Conservation (phyloP, 2,113 vertebrate genomes). For the Eonycteris spelaea region DNA sequence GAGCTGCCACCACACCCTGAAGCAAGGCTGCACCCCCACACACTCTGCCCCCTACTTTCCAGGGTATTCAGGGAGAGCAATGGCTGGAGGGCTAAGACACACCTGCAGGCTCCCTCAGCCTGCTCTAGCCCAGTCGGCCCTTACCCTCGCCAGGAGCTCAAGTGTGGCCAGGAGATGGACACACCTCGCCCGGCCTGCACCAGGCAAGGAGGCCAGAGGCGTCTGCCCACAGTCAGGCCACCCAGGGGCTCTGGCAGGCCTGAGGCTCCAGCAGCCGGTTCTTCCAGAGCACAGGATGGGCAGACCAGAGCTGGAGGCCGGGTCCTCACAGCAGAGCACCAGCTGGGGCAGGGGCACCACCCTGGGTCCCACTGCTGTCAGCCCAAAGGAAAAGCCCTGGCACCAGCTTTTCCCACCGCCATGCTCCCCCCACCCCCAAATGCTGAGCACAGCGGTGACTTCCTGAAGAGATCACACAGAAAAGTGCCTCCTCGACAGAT, state of each 20-base stretch:
- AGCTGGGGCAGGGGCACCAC: neutral
- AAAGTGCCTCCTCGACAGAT: conserved; percentile 94
- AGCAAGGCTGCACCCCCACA: no score
- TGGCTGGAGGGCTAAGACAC: neutral
- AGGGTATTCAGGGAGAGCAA: accelerated
- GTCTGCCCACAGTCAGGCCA: neutral
- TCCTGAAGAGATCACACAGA: conserved; percentile 85
- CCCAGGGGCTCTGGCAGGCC: neutral
- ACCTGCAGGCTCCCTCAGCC: no score
- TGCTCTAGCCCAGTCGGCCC: accelerated
- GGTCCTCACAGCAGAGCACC: neutral
- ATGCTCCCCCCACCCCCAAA: conserved; percentile 78
- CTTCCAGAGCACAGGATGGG: neutral
- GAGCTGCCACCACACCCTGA: neutral
- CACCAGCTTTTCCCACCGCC: neutral
- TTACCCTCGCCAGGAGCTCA: neutral
- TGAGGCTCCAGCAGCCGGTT: accelerated
- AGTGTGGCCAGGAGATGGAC: accelerated
- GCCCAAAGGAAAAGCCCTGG: neutral
- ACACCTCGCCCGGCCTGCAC: neutral
- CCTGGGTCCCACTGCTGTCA: neutral
- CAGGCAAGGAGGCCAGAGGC: neutral
- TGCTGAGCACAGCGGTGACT: conserved; percentile 85
- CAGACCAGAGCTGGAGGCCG: neutral
- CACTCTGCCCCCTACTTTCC: neutral